Base-by-base conservation (phyloP, 2,888 invertebrate species). In the Drosophila eohydei region DNA sequence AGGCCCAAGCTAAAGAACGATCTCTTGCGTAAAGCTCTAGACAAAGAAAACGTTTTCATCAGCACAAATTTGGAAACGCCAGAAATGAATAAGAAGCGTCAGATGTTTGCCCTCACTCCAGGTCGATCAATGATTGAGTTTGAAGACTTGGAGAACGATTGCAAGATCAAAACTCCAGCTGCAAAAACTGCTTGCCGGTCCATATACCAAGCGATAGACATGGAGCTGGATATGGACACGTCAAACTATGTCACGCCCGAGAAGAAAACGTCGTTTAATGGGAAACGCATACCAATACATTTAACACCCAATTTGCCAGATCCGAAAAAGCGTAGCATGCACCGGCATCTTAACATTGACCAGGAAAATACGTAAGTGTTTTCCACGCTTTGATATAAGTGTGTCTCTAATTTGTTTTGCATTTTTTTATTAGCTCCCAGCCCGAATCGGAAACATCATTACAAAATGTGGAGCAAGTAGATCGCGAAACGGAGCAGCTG, bases 241-340 rank as follows among this genome's bases (percentile, higher is more conserved):
- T 74, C 68, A 0, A 54, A 12, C 2, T 43, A n/a, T 58, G 70
- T 41, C 26, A 78, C n/a, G 6, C 8, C 16, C 9, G 50, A 50
- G 21, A 48, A 38, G 50, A 7, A 7, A 5, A 0, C 4, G 11
- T 57, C 52, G 3, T 14, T 16, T 9, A 48, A 62, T 7, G 30
- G 43, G 6, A 88, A 85, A 30, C 79, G 84, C 2, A 41, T 78
- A 28, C 71, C 79, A 7, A 56, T 26, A 9, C 79, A 89, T 58
- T 55, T 91, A 48, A 91, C 91, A 2, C 91, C 91, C 1, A 77
- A 83, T 48, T 65, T 81, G 11, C 89, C 89, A 4, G 38, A 71
- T 4, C 54, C 91, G 0, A 91, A 91, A 52, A 91, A 88, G 44
- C 81, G 84, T 2, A 80, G 78, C 11, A 80, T 74, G 0, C 65